Evolutionary conservation across 1,140 invertebrate species (phyloP), one percentile per base, ranked within the genome.

Genomic region (Neodiprion lecontei): DNA sequence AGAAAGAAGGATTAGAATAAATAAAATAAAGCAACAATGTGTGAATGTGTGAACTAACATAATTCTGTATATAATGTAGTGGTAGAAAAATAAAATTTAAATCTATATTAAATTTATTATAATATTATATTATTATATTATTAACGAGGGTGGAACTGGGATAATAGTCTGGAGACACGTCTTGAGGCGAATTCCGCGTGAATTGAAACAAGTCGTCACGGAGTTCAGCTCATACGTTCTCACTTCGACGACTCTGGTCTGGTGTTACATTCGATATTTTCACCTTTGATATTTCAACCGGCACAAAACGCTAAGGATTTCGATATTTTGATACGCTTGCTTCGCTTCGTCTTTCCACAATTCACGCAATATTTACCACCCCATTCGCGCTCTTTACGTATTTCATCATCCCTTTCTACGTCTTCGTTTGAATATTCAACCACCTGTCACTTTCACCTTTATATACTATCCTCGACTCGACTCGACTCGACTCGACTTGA

Each of bases 81-180:
- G 1, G 28, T 61, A 61, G 28, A 40, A 40, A 40, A 40, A 40
- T 40, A 40, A 40, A 40, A 40, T 40, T 40, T 2, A 3, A 40
- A 40, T 40, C 28, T 61, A 61, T 61, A 61, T 61, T 61, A 61
- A 12, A 17, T 61, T 61, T 61, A 61, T 4, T 61, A 17, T 9
- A 40, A 61, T 5, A 40, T 3, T 40, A 61, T 5, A 40, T 3
- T 40, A 40, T 40, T 40, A 40, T 40, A 40, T 61, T 61, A 9
- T 61, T 61, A 61, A 61, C 53, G 53, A 61, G 53, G 53, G 53
- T 14, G 53, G n/a, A 61, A 61, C 8, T 61, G 53, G 53, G 53
- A 17, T 61, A 12, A 61, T 61, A 61, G 53, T 61, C n/a, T 61
- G n/a, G 53, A 61, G n/a, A 61, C 8, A 61, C 53, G n/a, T 5